Conservation (phyloP, 2,797 vertebrate genomes). For the Cetoscarus ocellatus region DNA sequence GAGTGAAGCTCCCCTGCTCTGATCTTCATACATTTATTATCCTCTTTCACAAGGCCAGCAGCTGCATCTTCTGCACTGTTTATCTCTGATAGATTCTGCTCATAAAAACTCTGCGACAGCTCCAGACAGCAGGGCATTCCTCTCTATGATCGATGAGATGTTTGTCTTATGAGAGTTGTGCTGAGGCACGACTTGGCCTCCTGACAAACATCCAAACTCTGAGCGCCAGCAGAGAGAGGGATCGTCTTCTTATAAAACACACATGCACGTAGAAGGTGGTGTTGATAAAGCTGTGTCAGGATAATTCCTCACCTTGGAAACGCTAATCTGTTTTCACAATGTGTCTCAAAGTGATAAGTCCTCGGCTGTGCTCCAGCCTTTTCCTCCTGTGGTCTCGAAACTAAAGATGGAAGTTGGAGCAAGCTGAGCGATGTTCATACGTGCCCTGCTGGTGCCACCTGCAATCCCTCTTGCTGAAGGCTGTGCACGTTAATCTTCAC, state of each 20-base stretch:
- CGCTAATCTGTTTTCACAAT: conserved; percentile 58
- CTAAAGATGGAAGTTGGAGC: conserved; percentile 22
- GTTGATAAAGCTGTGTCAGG: conserved; percentile 57
- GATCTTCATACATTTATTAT: conserved; percentile 22
- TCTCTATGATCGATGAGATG: conserved; percentile 59
- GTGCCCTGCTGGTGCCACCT: conserved; percentile 15
- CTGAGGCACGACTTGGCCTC: conserved; percentile 66
- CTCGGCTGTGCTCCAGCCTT: not conserved
- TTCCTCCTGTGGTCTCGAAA: not conserved
- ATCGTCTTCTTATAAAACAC: conserved; percentile 34
- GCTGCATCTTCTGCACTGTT: conserved; percentile 45
- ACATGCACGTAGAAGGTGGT: conserved; percentile 27
- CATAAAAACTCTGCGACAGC: conserved; percentile 17
- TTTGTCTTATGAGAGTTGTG: conserved; percentile 62
- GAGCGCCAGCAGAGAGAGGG: conserved; percentile 38
- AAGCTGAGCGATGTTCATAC: conserved; percentile 10
- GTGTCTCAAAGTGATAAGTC: conserved; percentile 45
- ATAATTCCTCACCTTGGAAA: conserved; percentile 55
- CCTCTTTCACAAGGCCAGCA: conserved; percentile 17
- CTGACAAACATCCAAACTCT: conserved; percentile 50
- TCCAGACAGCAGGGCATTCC: conserved; percentile 68
- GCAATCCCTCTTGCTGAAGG: not conserved
- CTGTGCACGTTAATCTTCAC: conserved; percentile 10
- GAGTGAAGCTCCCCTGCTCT: conserved; percentile 7
- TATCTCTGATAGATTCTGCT: conserved; percentile 29